Percentiles rank a stretch among this genome's conserved stretches.
These are phyloP conservation scores for Phalacrocorax brasilianus DNA, from an alignment of 2,113 vertebrate species.

Conservation along the genomic window DNA sequence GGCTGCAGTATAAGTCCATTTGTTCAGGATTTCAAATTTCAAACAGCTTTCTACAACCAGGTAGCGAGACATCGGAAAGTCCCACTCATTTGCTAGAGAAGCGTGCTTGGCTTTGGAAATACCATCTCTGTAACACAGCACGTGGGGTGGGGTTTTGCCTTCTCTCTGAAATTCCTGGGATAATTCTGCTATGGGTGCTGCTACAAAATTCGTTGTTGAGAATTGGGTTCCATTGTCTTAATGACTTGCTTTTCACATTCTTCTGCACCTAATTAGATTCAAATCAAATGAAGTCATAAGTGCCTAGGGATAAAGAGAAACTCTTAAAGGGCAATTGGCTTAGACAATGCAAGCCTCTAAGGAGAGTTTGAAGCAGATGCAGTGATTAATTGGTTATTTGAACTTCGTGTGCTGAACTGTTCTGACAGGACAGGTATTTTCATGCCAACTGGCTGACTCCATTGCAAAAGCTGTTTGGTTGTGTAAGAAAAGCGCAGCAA, in stretches of 20 bases:
- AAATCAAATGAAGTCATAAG: conserved; percentile 55
- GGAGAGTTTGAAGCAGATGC: conserved; percentile 32
- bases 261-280: conserved; percentile 49
- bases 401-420: conserved; percentile 16
- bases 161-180: not conserved
- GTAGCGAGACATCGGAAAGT: not conserved
- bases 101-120: not conserved
- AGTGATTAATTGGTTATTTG: conserved; percentile 50
- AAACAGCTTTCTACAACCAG: not conserved
- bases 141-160: not conserved
- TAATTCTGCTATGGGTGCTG: not conserved
- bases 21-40: not conserved
- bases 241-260: conserved; percentile 35
- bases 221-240: conserved; percentile 20
- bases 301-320: conserved; percentile 45
- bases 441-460: not conserved
- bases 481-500: not conserved
- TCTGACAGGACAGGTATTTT: conserved; percentile 61
- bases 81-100: not conserved
- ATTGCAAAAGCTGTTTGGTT: not conserved
- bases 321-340: conserved; percentile 51
- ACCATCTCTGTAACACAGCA: not conserved
- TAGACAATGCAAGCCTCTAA: conserved; percentile 10
- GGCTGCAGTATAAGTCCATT: not conserved
- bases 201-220: not conserved